These are phyloP conservation scores for Mormyrus lacerda DNA, from an alignment of 2,113 vertebrate species.

Conservation along the genomic window DNA sequence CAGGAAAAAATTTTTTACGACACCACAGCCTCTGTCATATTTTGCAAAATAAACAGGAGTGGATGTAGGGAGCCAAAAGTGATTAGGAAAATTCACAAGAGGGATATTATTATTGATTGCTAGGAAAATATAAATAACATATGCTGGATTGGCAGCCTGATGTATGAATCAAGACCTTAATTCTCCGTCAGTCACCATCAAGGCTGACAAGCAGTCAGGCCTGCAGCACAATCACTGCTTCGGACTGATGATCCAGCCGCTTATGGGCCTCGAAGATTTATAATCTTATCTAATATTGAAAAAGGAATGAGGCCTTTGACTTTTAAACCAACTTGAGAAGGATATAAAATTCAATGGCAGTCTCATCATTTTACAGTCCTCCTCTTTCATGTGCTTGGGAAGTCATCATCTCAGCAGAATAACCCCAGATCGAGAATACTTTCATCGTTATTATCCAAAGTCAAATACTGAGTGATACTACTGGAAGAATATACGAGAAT, in stretches of 20 bases:
- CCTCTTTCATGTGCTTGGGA: not conserved
- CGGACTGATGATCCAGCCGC: not conserved
- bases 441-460: not conserved
- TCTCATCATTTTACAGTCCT: not conserved
- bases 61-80: not conserved
- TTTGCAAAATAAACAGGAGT: not conserved
- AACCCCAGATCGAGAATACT: not conserved
- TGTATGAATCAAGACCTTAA: not conserved
- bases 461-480: not conserved
- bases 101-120: not conserved
- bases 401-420: not conserved
- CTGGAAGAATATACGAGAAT: not conserved
- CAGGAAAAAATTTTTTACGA: not conserved
- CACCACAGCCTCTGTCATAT: not conserved
- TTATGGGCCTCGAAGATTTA: not conserved
- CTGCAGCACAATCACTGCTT: not conserved
- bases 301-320: conserved; percentile 1
- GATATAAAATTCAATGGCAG: not conserved
- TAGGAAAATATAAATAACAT: not conserved
- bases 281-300: not conserved
- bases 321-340: conserved; percentile 5
- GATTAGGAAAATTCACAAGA: not conserved
- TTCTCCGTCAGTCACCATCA: not conserved
- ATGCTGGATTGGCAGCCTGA: not conserved
- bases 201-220: not conserved